Base-by-base conservation (phyloP, 1,140 invertebrate species). In the Macrostomum lignano region DNA sequence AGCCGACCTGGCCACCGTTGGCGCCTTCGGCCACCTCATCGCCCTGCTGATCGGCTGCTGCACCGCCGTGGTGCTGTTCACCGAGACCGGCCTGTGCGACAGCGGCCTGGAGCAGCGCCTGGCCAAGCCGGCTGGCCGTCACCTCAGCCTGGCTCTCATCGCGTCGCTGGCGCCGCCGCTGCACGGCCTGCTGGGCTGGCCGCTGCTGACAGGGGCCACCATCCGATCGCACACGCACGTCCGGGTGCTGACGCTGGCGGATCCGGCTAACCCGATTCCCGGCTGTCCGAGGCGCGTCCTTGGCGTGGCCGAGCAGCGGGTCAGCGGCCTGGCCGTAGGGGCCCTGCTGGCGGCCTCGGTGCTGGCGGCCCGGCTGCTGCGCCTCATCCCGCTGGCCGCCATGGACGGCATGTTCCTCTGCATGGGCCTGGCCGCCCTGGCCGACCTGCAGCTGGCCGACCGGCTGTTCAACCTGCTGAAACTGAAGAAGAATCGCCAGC, bases 361-460 rank as follows among this genome's bases (percentile, higher is more conserved):
- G 4, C 22, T 11, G 20, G 10, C 22, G 17, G 30, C 17, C 11
- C 22, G 17, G 6, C 11, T 14, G 22, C 15, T 31, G 4, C 20
- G 11, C 20, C 22, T 11, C 4, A 31, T 31, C 11, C 30, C 30
- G 5, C 20, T 31, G 17, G 30, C 30, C 6, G 30, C 30, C 6
- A 11, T 31, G n/a, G 20, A 31, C n/a, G 30, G 30, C 10, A 14
- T 31, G 30, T 31, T 31, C 15, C 30, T 31, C 5, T 17, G 22
- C 15, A 31, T 31, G 30, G 30, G 30, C 4, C 11, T 31, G 5
- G 11, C 15, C 17, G 30, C 10, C 11, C 11, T 31, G 5, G 22
- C 11, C 10, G 30, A 31, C 17, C 11, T 31, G 14, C 11, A 11
- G 11, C 9, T 31, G 11, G 15, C 17, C 5, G 22, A 21, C 9